Base-by-base conservation (phyloP, 2,113 vertebrate genomes). In the Pseudois nayaur region DNA sequence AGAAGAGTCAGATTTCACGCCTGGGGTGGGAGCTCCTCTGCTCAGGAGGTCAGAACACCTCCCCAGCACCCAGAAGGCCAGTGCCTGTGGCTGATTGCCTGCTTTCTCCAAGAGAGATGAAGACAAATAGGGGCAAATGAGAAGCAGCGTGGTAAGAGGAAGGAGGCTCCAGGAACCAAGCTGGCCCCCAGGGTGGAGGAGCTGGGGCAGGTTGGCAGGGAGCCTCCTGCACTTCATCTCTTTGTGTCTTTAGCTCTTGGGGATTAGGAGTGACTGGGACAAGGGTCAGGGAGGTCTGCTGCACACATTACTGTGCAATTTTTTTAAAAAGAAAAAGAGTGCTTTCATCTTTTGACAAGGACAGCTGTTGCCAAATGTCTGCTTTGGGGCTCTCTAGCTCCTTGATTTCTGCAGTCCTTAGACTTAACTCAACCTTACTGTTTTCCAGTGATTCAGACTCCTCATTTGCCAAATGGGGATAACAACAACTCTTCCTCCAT, bases 211-310 rank as follows among this genome's bases (percentile, higher is more conserved):
- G 5, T 12, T 85, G 67, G 13, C 16, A 57, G 48, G 48, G 45
- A n/a, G 64, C 33, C 48, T 50, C 48, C 62, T 57, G 62, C 23
- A 5, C 96, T 71, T 92, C 96, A 21, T 50, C 62, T 82, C 88
- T 93, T 25, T 52, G 52, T 25, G 27, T 52, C 71, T 92, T 89
- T 83, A 74, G 81, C 14, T 79, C 36, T 52, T 90, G 64, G 64
- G 57, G 60, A 78, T 84, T 40, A 67, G 19, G 17, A 33, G 4
- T 83, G 43, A 48, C 78, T 5, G 31, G 60, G 60, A 19, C 93
- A 87, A 95, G 29, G 81, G 91, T 87, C 95, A 96, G 91, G 74
- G 36, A 40, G 40, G 57, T 57, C 88, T 94, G 45, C 59, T 60
- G 59, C 45, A 89, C 25, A 89, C n/a, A 50, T 79, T 43, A 33